A percentile compares a stretch with the other conserved stretches of the same genome.
phyloP scores from a whole-genome alignment of 2,113 vertebrate species.

The Hypocryptadius cinnamomeus region DNA sequence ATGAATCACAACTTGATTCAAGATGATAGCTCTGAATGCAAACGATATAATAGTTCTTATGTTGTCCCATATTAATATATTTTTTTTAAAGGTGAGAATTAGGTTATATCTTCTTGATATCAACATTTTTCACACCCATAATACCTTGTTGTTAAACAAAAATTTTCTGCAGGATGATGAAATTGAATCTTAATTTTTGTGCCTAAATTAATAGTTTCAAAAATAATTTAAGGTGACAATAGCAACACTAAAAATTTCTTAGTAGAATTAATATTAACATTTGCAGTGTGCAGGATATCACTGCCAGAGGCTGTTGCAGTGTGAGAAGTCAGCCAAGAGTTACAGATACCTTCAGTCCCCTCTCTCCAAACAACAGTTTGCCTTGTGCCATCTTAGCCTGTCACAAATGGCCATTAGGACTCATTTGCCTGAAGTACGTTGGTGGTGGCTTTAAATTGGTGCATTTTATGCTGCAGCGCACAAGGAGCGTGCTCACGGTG shows the following conservation, averaged over 20 bases:
- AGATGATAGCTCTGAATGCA: neutral
- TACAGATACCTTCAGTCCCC: neutral
- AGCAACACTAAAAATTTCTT: neutral
- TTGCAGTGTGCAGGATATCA: neutral
- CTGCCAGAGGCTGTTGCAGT: neutral
- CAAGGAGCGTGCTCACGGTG: rapidly evolving
- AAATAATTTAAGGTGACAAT: neutral
- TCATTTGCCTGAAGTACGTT: rapidly evolving
- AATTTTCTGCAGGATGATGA: neutral
- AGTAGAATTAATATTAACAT: neutral
- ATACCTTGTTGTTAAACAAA: neutral
- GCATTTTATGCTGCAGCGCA: neutral
- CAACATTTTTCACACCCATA: neutral
- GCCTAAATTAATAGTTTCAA: neutral
- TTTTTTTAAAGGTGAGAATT: neutral
- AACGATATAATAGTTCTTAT: neutral
- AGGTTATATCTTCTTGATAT: neutral
- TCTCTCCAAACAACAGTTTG: no score
- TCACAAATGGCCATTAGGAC: neutral
- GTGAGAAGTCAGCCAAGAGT: neutral
- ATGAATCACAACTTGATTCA: neutral
- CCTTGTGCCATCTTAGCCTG: neutral
- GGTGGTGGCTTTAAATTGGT: no score
- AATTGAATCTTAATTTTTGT: neutral
- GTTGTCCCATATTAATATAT: neutral